phyloP scores from a whole-genome alignment of 2,113 vertebrate species.

The Myrmecophaga tridactyla region DNA sequence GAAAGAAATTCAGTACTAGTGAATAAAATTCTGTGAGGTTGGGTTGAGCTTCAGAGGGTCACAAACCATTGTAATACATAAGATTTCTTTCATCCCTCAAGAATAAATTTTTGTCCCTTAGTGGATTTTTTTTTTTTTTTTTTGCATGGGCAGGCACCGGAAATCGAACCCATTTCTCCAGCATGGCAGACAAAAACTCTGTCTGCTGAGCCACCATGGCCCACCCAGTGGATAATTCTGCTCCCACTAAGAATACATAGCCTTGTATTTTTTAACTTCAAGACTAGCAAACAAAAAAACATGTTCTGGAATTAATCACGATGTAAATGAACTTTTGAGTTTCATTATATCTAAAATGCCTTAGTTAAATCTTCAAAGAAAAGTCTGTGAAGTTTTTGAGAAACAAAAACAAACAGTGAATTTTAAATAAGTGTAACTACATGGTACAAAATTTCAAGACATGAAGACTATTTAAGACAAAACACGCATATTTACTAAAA shows the following conservation, averaged over 20 bases:
- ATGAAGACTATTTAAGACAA: not conserved
- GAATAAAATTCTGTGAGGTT: not conserved
- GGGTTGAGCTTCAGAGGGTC: not conserved
- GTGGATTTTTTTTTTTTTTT: no score
- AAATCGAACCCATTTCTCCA: no score
- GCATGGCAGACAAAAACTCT: no score
- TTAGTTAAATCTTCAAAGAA: not conserved
- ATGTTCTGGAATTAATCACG: not conserved
- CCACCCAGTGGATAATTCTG: no score
- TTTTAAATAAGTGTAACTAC: not conserved
- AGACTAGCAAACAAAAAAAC: not conserved
- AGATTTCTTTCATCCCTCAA: not conserved
- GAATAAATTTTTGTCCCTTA: not conserved
- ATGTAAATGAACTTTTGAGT: not conserved
- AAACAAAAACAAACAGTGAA: not conserved
- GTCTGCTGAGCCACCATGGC: no score
- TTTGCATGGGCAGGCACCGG: no score
- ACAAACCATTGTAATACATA: not conserved
- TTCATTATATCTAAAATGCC: not conserved
- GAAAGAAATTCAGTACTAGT: not conserved
- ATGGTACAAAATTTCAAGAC: not conserved
- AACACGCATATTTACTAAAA: not conserved
- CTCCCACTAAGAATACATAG: no score
- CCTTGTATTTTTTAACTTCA: no score
- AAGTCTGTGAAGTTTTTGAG: not conserved